Conservation (phyloP, 2,113 vertebrate species). For the Heteronetta atricapilla region DNA sequence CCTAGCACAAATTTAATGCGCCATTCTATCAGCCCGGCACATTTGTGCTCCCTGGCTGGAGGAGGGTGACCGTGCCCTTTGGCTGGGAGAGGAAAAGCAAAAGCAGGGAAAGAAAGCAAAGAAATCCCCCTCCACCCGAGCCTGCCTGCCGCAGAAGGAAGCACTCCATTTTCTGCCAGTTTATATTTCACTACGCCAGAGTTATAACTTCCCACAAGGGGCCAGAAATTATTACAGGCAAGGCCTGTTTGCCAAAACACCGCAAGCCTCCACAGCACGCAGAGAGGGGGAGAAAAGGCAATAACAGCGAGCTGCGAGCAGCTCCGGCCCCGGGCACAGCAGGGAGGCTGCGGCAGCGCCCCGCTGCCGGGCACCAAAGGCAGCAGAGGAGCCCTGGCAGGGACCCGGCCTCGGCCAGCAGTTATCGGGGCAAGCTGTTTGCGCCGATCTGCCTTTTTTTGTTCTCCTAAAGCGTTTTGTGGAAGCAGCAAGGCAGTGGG, state of each 20-base stretch:
- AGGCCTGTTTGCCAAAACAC: neutral
- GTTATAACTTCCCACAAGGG: neutral
- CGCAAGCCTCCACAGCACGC: neutral
- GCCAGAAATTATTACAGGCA: neutral
- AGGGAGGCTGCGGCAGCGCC: fast-evolving
- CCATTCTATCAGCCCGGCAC: neutral
- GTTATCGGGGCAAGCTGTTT: fast-evolving
- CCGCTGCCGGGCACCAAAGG: neutral
- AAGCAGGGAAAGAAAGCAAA: neutral
- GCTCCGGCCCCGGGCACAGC: too few relatives aligned
- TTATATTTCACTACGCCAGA: neutral
- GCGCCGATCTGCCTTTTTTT: neutral
- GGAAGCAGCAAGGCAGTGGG: neutral
- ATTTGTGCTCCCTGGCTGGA: neutral
- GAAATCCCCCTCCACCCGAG: neutral
- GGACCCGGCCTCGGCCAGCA: neutral
- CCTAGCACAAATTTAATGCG: neutral
- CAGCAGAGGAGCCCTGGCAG: neutral
- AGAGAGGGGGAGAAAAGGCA: neutral
- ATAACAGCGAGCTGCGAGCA: neutral
- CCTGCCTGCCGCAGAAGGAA: neutral
- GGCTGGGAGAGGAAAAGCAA: neutral
- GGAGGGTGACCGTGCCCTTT: neutral
- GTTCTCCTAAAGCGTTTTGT: neutral
- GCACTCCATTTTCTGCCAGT: neutral